These are phyloP conservation scores for Porphyrio hochstetteri DNA, from an alignment of 2,113 vertebrate genomes.

Conservation along the genomic window DNA sequence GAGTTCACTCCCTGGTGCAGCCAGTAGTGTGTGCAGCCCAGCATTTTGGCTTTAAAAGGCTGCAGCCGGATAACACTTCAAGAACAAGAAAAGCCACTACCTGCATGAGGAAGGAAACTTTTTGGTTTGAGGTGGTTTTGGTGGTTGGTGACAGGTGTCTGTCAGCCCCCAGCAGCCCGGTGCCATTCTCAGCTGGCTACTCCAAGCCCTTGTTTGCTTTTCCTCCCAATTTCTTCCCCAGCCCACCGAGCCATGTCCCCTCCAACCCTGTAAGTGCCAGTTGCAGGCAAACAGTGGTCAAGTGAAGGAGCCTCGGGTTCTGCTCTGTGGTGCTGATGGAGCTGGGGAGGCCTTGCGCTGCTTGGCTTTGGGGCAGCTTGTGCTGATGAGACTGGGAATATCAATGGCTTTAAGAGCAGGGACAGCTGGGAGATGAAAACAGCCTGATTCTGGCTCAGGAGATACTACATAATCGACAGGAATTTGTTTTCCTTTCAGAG, in stretches of 20 bases:
- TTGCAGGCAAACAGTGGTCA: background rate
- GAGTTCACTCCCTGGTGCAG: background rate
- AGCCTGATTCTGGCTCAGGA: slow-evolving; percentile 1
- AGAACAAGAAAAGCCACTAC: background rate
- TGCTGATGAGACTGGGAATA: background rate
- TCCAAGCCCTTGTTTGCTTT: background rate
- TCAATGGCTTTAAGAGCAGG: background rate
- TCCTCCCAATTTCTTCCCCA: background rate
- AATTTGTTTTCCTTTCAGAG: slow-evolving; percentile 33
- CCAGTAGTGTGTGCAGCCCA: background rate
- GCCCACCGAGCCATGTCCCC: background rate
- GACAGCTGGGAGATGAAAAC: background rate
- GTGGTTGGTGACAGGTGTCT: background rate
- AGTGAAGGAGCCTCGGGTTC: background rate
- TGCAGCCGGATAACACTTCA: background rate
- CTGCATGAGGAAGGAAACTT: background rate
- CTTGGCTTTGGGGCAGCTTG: background rate
- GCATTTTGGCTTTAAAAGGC: background rate
- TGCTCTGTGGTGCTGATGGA: background rate
- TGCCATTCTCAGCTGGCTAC: background rate
- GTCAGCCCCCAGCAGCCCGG: background rate
- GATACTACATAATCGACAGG: background rate
- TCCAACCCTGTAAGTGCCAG: background rate
- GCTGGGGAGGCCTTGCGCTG: background rate
- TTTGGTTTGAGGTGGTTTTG: background rate